Evolutionary conservation across 1,140 invertebrate species (phyloP).

Genomic region (Thaumetopoea pityocampa): DNA sequence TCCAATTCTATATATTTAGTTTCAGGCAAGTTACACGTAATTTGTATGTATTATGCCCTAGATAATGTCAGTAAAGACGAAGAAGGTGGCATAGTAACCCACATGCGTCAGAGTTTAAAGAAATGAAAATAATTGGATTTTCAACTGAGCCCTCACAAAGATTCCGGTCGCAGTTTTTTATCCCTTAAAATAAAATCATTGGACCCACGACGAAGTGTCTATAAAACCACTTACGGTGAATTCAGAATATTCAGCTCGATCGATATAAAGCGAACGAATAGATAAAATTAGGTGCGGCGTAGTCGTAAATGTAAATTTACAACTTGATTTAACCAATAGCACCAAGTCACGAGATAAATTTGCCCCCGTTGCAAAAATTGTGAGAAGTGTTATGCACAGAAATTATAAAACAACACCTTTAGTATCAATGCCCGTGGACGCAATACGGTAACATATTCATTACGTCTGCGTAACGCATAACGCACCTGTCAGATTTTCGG

Average conservation of each 20-base stretch:
- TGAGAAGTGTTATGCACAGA: slow-evolving; percentile 10
- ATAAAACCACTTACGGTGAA: too few species aligned
- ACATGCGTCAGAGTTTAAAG: slow-evolving; percentile 31
- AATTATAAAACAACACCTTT: slow-evolving; percentile 14
- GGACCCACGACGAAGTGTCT: too few species aligned
- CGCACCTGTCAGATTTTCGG: slow-evolving; percentile 30
- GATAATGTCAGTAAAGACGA: slow-evolving; percentile 28
- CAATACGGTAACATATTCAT: slow-evolving; percentile 16
- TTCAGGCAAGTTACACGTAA: slow-evolving; percentile 10
- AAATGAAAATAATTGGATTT: slow-evolving; percentile 45
- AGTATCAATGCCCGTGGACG: slow-evolving; percentile 16
- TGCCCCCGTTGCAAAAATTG: slow-evolving; percentile 6
- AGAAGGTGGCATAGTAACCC: slow-evolving; percentile 58
- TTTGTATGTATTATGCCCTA: too few species aligned
- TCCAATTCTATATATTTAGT: slow-evolving; percentile 6
- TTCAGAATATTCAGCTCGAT: neutral
- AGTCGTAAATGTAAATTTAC: slow-evolving; percentile 24
- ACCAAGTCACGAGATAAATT: slow-evolving; percentile 23
- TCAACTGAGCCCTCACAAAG: slow-evolving; percentile 26
- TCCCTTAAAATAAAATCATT: slow-evolving; percentile 10
- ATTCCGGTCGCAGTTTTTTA: slow-evolving; percentile 5
- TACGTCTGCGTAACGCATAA: slow-evolving; percentile 20
- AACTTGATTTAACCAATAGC: slow-evolving; percentile 28
- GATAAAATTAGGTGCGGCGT: slow-evolving; percentile 19
- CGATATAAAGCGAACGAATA: slow-evolving; percentile 5